Evolutionary conservation across 2,797 vertebrate species (phyloP), one percentile per base, ranked within the genome.

Genomic region (Muscicapa comitata): DNA sequence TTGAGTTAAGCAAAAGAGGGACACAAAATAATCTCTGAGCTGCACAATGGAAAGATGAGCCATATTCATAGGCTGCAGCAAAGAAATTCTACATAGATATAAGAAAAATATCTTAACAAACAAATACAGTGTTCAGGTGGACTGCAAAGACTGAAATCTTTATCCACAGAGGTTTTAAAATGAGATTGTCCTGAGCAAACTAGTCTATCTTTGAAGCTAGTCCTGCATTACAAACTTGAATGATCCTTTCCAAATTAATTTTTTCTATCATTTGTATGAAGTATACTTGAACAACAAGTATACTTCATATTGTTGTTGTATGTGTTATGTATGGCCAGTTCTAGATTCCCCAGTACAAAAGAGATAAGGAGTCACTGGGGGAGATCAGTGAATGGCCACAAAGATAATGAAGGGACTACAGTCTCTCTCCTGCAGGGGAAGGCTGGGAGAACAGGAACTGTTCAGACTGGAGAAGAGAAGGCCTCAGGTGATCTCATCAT

Each of bases 401-500:
- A 42, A 61, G 10, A 23, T 28, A 1, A 38, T n/a, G 31, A 63
- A 42, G 20, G 7, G 14, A 23, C 17, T 37, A 9, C 25, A 61
- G 11, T 7, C 33, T 21, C 8, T 48, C 4, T 48, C 8, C 31
- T n/a, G 4, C 10, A 7, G 24, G 16, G 7, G 72, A 89, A 63
- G 20, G 7, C 17, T 33, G 48, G 38, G 13, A 61, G 2, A 25
- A 18, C 3, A 31, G 57, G 5, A 7, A 1, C 24, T 65, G 14
- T n/a, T 82, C 33, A 78, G 38, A 33, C 17, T 21, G 13, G 11
- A 61, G 28, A 66, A 62, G 12, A 33, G 31, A 75, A 57, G 11
- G 13, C 16, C 66, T 43, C 0, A 0, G 4, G 12, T 7, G 5
- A 45, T 63, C n/a, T 54, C 13, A 33, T 58, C 3, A 12, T 3